Percentiles rank a stretch among this genome's conserved stretches.
phyloP scores from a whole-genome alignment of 2,113 vertebrate genomes.

The Erythrolamprus reginae region DNA sequence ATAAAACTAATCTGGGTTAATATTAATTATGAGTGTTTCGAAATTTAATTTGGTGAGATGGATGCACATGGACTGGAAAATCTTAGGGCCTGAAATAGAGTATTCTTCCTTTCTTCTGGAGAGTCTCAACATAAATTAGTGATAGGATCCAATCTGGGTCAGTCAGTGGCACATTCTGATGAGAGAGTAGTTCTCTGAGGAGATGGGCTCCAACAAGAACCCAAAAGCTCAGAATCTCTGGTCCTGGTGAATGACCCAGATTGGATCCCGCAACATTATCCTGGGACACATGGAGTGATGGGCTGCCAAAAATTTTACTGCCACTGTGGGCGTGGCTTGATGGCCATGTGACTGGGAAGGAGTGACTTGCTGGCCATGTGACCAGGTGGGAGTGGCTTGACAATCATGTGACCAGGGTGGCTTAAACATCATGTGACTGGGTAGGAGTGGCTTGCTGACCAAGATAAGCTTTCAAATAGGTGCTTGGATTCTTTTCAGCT shows the following conservation, averaged over 20 bases:
- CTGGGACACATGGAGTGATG: too few relatives aligned
- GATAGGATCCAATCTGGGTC: background rate
- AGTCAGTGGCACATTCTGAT: background rate
- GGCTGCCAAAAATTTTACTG: too few relatives aligned
- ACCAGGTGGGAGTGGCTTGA: too few relatives aligned
- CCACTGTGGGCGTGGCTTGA: too few relatives aligned
- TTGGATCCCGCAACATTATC: background rate
- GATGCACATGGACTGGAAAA: background rate
- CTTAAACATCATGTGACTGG: too few relatives aligned
- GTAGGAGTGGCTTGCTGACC: too few relatives aligned
- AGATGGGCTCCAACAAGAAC: background rate
- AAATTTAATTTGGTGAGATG: background rate
- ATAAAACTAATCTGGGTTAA: background rate
- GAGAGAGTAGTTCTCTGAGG: background rate
- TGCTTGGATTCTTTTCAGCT: too few relatives aligned
- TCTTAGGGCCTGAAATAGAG: background rate
- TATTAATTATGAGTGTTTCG: background rate
- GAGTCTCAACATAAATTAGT: background rate
- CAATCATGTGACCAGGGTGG: too few relatives aligned
- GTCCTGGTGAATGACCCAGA: background rate
- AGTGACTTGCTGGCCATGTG: too few relatives aligned
- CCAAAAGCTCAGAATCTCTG: background rate
- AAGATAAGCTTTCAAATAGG: too few relatives aligned
- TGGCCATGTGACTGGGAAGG: too few relatives aligned
- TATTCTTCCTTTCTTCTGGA: background rate